phyloP scores from a whole-genome alignment of 2,797 vertebrate genomes.

The Urocyon cinereoargenteus region DNA sequence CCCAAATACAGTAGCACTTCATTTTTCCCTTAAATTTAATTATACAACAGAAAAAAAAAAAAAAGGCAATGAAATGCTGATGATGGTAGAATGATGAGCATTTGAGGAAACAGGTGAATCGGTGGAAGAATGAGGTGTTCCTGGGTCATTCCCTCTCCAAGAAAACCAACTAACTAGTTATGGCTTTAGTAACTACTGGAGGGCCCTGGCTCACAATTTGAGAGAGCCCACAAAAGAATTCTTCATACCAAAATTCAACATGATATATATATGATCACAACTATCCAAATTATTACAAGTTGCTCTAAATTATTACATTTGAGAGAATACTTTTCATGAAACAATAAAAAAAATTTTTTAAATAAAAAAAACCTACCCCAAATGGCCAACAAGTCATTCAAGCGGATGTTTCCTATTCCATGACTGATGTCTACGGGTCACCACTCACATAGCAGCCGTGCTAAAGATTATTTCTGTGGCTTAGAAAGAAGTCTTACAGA shows the following conservation, averaged over 20 bases:
- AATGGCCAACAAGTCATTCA: not conserved
- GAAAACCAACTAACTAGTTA: not conserved
- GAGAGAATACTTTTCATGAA: not conserved
- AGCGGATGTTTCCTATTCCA: not conserved
- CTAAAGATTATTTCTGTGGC: not conserved
- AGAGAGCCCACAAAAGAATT: not conserved
- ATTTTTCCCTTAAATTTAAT: not conserved
- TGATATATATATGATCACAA: not conserved
- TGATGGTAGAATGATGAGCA: not conserved
- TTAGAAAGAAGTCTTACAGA: not conserved
- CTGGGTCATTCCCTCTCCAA: not conserved
- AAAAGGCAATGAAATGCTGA: not conserved
- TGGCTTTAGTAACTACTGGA: not conserved
- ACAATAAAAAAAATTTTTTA: not conserved
- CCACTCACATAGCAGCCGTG: not conserved
- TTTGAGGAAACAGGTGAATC: not conserved
- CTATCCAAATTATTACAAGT: not conserved
- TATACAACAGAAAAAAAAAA: not conserved
- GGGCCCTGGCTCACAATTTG: not conserved
- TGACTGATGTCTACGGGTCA: not conserved
- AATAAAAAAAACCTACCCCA: not conserved
- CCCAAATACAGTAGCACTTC: not conserved
- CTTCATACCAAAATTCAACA: not conserved
- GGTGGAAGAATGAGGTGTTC: not conserved
- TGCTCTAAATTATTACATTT: not conserved